A percentile compares a stretch with the other conserved stretches of the same genome.
Conservation (phyloP, 2,113 vertebrate species). For the Athene noctua region DNA sequence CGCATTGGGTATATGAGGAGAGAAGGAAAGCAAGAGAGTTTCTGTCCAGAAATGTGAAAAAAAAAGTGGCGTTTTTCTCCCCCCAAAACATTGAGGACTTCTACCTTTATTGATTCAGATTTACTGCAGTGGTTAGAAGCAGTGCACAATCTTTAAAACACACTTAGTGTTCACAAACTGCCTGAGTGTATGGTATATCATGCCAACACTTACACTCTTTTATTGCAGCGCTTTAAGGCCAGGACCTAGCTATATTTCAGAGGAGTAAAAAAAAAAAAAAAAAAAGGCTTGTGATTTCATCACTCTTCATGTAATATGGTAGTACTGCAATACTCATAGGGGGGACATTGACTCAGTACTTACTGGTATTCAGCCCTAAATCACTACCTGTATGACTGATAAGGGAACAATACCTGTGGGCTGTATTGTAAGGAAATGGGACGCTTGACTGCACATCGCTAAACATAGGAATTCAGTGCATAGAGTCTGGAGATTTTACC, state of each 20-base stretch:
- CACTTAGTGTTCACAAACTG: neutral
- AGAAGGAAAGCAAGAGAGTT: neutral
- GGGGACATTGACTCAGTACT: neutral
- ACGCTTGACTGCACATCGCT: neutral
- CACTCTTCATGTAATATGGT: neutral
- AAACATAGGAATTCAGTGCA: neutral
- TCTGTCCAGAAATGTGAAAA: neutral
- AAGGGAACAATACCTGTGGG: neutral
- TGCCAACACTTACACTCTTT: neutral
- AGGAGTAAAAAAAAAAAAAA: neutral
- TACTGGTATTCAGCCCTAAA: neutral
- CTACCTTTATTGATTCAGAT: neutral
- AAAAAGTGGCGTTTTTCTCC: rapidly evolving
- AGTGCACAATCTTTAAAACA: neutral
- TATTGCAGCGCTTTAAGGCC: neutral
- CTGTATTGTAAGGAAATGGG: neutral
- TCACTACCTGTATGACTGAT: neutral
- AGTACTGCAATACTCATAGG: neutral
- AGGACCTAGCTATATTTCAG: neutral
- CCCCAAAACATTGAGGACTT: neutral
- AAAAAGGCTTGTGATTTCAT: neutral
- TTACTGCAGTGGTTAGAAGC: neutral
- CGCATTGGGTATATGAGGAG: neutral
- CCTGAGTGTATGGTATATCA: neutral
- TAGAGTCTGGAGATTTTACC: neutral